Base-by-base conservation (phyloP, 2,797 vertebrate species). In the Rhynchonycteris naso region DNA sequence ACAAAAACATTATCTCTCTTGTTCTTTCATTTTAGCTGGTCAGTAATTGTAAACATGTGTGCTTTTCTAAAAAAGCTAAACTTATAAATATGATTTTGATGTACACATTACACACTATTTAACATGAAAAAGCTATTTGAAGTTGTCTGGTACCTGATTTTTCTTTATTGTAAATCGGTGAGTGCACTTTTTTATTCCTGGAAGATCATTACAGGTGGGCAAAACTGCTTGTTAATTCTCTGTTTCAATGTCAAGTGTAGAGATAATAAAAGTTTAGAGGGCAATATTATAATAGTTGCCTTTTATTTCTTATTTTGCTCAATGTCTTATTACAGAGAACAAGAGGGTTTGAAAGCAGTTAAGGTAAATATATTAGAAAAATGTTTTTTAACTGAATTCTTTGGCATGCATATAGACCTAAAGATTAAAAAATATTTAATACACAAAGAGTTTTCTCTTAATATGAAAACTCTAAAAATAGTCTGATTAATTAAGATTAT, bases 351-450 rank as follows among this genome's bases (percentile, higher is more conserved):
- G 72, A 96, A 88, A 96, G 61, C 81, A 94, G 30, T 81, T 93
- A 93, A 95, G 43, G 54, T 56, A 93, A 92, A 93, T 83, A 75
- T 78, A 68, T 88, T 87, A 94, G 35, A 91, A 84, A 93, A 92
- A 33, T 92, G 21, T 50, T 90, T 95, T 93, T 92, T 80, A 95
- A 75, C 58, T 79, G 50, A 91, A 8, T 81, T 91, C 22, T 95
- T 97, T 93, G 87, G 56, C 75, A 30, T 92, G 30, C 30, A 91
- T 95, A 75, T 71, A 90, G 74, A 95, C 63, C 52, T 96, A 52
- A 94, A 79, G 61, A 69, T 85, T 84, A 86, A 94, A 94, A 96
- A 91, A 91, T 84, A 81, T 59, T 93, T 86, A 95, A 93, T 93
- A 88, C 28, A n/a, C 28, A 76, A 59, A 81, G 43, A 13, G 7